Evolutionary conservation across 1,140 invertebrate species (phyloP).

Genomic region (Carcinoscorpius rotundicauda): DNA sequence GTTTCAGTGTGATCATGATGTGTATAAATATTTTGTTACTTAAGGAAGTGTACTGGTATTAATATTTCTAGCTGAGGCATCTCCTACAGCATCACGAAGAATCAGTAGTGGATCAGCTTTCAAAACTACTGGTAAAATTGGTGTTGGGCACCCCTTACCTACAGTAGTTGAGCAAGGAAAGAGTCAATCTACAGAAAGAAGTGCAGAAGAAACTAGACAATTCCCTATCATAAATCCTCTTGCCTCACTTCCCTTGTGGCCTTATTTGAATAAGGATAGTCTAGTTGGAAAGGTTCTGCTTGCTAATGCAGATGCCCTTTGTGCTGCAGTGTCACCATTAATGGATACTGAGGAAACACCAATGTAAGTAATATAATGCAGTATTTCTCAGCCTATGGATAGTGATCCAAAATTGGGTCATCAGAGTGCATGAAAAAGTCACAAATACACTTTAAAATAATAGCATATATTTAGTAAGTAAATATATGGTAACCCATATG

Average conservation of each 20-base stretch:
- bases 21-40: too few relatives aligned
- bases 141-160: slow-evolving; percentile 13
- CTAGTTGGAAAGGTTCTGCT: slow-evolving; percentile 81
- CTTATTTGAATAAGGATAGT: slow-evolving; percentile 43
- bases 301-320: slow-evolving; percentile 91
- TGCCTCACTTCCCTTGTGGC: slow-evolving; percentile 72
- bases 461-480: too few relatives aligned
- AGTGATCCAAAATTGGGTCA: too few relatives aligned
- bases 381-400: too few relatives aligned
- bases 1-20: too few relatives aligned
- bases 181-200: slow-evolving; percentile 23
- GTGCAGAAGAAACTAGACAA: slow-evolving; percentile 45
- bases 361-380: slow-evolving; percentile 38
- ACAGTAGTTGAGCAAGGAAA: slow-evolving; percentile 13
- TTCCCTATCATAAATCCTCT: slow-evolving; percentile 82
- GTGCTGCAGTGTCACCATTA: slow-evolving; percentile 81
- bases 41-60: too few relatives aligned
- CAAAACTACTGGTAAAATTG: slow-evolving; percentile 17
- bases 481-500: too few relatives aligned
- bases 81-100: slow-evolving; percentile 26
- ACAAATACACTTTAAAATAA: too few relatives aligned
- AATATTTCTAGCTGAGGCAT: slow-evolving; percentile 5
- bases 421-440: too few relatives aligned
- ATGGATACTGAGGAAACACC: slow-evolving; percentile 84
- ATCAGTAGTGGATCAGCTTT: slow-evolving; percentile 28